Base-by-base conservation (phyloP, 1,140 invertebrate genomes). In the Tetraneura akinire region DNA sequence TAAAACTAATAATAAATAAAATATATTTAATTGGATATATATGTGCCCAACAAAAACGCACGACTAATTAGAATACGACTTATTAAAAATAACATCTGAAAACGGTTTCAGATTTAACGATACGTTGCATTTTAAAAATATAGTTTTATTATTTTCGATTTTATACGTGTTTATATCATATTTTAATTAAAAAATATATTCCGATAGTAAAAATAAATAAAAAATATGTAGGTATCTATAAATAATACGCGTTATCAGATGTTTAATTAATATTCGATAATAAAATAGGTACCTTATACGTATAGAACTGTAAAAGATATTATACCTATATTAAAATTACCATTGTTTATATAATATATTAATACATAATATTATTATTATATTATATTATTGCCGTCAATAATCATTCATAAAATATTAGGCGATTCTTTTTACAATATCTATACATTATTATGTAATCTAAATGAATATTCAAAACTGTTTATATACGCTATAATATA, bases 1-100 rank as follows among this genome's bases (percentile, higher is more conserved):
- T n/a, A n/a, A n/a, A n/a, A n/a, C n/a, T n/a, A n/a, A n/a, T n/a
- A n/a, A n/a, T n/a, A n/a, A n/a, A n/a, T n/a, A n/a, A n/a, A n/a
- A n/a, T n/a, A 66, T n/a, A n/a, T 66, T 66, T 66, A 66, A 66
- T 66, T 66, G 62, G 18, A 42, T 37, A 21, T n/a, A n/a, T n/a
- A n/a, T 1, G 26, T 18, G 29, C 57, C 18, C 10, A 64, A 3
- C 9, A 66, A 13, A 45, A 45, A 66, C 3, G 8, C 9, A 66
- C 10, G 21, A 23, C n/a, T 16, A 66, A 66, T 23, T 37, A 3
- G 4, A 66, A 13, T 21, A 66, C 3, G 21, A 14, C 37, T 16
- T 42, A 66, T 23, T 66, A 45, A 21, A 66, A 45, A 4, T 37
- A n/a, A 21, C 11, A 8, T 1, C n/a, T 45, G 1, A 32, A 32